A percentile compares a stretch with the other conserved stretches of the same genome.
phyloP scores from a whole-genome alignment of 1,140 invertebrate species.

The Neodiprion lecontei region DNA sequence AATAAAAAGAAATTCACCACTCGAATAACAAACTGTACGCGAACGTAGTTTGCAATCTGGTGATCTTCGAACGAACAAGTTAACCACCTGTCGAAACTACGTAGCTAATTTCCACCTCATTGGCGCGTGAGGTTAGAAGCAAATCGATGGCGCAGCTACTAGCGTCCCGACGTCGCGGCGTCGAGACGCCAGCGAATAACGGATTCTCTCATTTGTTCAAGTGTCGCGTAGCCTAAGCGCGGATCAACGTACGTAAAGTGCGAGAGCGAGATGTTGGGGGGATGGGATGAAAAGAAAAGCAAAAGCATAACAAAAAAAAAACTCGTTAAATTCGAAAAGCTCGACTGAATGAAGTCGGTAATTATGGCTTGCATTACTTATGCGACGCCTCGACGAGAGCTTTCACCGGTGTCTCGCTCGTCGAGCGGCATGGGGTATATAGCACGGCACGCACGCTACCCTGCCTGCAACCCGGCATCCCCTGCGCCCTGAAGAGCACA shows the following conservation, averaged over 20 bases:
- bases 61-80: no score
- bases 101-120: no score
- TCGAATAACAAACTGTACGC: no score
- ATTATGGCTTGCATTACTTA: constrained; percentile 54
- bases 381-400: constrained; percentile 36
- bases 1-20: no score
- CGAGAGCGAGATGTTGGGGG: no score
- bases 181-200: neutral
- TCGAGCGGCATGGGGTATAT: neutral
- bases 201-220: constrained; percentile 45
- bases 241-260: constrained; percentile 38
- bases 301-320: constrained; percentile 28
- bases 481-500: neutral
- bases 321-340: constrained; percentile 50
- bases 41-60: no score
- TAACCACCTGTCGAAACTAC: no score
- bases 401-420: neutral
- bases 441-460: neutral
- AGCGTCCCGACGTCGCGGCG: no score
- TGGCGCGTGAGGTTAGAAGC: no score
- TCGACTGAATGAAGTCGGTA: constrained; percentile 46
- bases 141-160: no score
- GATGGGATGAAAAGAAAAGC: neutral
- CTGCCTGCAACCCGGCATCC: neutral
- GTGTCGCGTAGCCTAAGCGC: constrained; percentile 40